A percentile compares a stretch with the other conserved stretches of the same genome.
phyloP scores from a whole-genome alignment of 2,113 vertebrate species.

The Etheostoma spectabile region DNA sequence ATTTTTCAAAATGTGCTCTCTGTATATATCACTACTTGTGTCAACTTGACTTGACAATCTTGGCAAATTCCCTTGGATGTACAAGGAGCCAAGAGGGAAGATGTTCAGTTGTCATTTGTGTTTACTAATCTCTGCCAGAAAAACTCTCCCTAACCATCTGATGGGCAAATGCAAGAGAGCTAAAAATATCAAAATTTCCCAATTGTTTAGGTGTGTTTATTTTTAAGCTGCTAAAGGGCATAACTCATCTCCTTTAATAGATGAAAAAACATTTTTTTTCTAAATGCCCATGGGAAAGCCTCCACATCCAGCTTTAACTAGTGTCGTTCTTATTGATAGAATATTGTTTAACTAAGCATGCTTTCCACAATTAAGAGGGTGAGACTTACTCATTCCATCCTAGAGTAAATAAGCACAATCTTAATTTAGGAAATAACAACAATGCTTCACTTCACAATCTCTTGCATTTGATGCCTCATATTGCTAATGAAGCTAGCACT shows the following conservation, averaged over 20 bases:
- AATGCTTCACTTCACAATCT: constrained; percentile 86
- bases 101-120: constrained; percentile 25
- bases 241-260: constrained; percentile 20
- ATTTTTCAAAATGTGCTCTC: constrained; percentile 48
- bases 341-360: constrained; percentile 70
- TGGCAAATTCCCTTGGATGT: constrained; percentile 14
- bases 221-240: constrained; percentile 8
- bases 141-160: constrained; percentile 16
- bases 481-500: constrained; percentile 88
- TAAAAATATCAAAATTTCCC: constrained; percentile 1
- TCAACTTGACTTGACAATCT: constrained; percentile 29
- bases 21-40: constrained; percentile 44
- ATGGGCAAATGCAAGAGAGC: neutral
- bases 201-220: constrained; percentile 29
- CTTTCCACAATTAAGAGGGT: constrained; percentile 68
- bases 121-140: constrained; percentile 52
- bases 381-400: constrained; percentile 73
- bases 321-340: constrained; percentile 69
- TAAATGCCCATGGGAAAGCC: constrained; percentile 10
- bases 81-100: constrained; percentile 19
- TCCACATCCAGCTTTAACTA: constrained; percentile 47
- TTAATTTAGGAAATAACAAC: constrained; percentile 79
- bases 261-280: constrained; percentile 6
- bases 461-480: constrained; percentile 83
- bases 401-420: constrained; percentile 74